Evolutionary conservation across 2,888 invertebrate genomes (phyloP).

Genomic region (Cacoxenus indagator): DNA sequence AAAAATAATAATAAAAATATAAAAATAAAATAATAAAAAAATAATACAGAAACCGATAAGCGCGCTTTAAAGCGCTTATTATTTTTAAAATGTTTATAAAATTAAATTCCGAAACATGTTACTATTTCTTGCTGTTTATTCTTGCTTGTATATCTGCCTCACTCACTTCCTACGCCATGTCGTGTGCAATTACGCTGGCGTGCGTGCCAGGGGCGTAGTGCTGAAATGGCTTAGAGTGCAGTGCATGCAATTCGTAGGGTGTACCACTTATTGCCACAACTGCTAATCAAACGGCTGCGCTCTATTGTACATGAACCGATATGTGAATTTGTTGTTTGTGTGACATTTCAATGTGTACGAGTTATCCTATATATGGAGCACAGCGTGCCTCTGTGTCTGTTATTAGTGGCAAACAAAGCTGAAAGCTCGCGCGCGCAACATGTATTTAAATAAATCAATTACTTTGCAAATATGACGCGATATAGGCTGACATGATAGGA

Average conservation of each 20-base stretch:
- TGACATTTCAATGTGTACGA: neutral
- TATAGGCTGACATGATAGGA: neutral
- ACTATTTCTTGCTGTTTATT: neutral
- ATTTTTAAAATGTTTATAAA: neutral
- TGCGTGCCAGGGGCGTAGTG: too few relatives aligned
- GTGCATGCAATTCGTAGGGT: too few relatives aligned
- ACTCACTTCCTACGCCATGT: conserved; percentile 23
- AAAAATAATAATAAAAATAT: too few relatives aligned
- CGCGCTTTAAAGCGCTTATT: neutral
- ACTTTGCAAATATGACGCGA: conserved; percentile 53
- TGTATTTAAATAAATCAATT: conserved; percentile 64
- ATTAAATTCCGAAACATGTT: conserved; percentile 55
- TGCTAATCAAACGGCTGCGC: too few relatives aligned
- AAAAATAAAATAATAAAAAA: too few relatives aligned
- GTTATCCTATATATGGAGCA: conserved; percentile 6
- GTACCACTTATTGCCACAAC: too few relatives aligned
- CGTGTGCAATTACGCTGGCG: neutral
- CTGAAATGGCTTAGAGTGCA: too few relatives aligned
- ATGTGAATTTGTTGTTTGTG: conserved; percentile 3
- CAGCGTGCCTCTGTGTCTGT: neutral
- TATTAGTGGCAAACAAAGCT: conserved; percentile 3
- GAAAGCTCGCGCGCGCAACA: conserved; percentile 49
- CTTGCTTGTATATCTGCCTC: conserved; percentile 17
- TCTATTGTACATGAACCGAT: conserved; percentile 1
- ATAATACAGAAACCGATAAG: neutral